Conservation (phyloP, 2,888 invertebrate species). For the Sphinx pinastri region DNA sequence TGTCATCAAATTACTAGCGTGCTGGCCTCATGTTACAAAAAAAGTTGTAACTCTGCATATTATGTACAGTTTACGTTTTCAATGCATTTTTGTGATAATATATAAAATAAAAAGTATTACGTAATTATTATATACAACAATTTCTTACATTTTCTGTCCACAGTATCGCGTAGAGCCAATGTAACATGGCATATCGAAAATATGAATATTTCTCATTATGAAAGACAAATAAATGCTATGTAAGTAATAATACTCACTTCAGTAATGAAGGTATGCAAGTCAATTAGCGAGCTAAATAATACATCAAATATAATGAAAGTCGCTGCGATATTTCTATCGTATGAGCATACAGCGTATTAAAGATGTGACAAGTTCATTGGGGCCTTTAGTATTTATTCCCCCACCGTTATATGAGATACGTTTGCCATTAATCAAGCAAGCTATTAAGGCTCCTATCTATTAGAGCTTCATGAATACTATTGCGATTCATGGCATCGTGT, state of each 20-base stretch:
- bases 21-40: too few relatives aligned
- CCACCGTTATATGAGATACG: constrained; percentile 2
- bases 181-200: too few relatives aligned
- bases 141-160: too few relatives aligned
- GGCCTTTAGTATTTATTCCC: constrained; percentile 14
- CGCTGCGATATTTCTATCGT: background rate
- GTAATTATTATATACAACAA: too few relatives aligned
- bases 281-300: background rate
- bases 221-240: background rate
- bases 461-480: constrained; percentile 9
- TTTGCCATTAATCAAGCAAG: constrained; percentile 15
- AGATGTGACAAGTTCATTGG: constrained; percentile 22
- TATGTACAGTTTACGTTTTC: too few relatives aligned
- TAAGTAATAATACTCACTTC: background rate
- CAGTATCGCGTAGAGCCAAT: too few relatives aligned
- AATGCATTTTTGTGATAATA: too few relatives aligned
- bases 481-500: background rate
- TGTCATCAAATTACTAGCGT: too few relatives aligned
- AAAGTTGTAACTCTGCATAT: too few relatives aligned
- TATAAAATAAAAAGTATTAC: too few relatives aligned
- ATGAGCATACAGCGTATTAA: constrained; percentile 14
- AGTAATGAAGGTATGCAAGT: background rate
- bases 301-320: background rate
- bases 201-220: too few relatives aligned
- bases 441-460: constrained; percentile 7